Percentiles rank a stretch among this genome's conserved stretches.
Conservation (phyloP, 2,113 vertebrate species). For the Limanda limanda region DNA sequence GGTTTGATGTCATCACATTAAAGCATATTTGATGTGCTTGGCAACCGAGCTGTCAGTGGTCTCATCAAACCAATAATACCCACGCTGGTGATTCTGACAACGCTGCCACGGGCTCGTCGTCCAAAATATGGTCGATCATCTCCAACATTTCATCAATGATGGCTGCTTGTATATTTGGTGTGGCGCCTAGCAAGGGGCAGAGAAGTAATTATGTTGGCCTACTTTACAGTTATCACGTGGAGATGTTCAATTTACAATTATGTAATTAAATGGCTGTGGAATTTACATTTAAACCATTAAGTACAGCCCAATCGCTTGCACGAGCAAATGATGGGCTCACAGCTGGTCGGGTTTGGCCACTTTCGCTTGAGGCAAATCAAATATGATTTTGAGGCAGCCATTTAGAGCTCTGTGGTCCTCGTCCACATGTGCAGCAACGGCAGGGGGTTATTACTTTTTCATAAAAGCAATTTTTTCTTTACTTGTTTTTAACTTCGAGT, state of each 20-base stretch:
- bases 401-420: background rate
- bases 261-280: background rate
- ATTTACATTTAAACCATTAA: too few species aligned
- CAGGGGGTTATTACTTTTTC: background rate
- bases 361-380: background rate
- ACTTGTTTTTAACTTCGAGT: background rate
- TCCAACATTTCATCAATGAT: background rate
- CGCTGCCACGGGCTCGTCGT: background rate
- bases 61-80: background rate
- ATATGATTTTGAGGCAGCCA: background rate
- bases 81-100: slow-evolving; percentile 1
- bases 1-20: background rate
- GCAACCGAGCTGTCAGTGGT: background rate
- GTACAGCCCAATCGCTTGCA: background rate
- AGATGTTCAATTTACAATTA: background rate
- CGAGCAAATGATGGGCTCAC: background rate
- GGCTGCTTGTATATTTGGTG: background rate
- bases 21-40: background rate
- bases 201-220: background rate
- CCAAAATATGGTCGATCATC: background rate
- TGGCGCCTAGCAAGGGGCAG: background rate
- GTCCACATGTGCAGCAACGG: background rate
- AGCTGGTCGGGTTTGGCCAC: background rate
- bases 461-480: background rate
- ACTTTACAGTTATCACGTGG: background rate